Evolutionary conservation across 2,113 vertebrate genomes (phyloP), one percentile per base, ranked within the genome.

Genomic region (Psilopsiagon aurifrons): DNA sequence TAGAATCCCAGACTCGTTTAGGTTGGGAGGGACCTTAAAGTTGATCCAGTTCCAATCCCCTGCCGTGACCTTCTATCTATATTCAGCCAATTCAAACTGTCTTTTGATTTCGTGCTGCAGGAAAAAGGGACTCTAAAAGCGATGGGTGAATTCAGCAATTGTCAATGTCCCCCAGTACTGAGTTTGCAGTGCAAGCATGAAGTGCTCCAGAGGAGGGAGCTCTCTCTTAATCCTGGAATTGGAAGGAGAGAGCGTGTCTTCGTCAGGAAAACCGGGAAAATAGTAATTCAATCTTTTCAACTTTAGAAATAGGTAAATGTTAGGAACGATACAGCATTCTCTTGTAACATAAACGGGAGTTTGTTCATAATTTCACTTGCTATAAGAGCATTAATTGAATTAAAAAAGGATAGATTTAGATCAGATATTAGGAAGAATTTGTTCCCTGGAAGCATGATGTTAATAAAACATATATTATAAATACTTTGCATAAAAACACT

Each of bases 141-240:
- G 18, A 11, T 33, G 43, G 27, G 41, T 44, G 64, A 81, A 49
- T 68, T 82, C 43, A 7, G 29, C 54, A 3, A 63, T 78, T 71
- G 60, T 47, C 71, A 8, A 18, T 22, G 19, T 69, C 62, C 23
- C 27, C 11, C 20, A 22, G 47, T 25, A 7, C 27, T 11, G 8
- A 11, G n/a, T 60, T 79, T 83, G 51, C 70, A 35, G 83, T 75
- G 83, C 49, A 87, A 77, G 41, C 31, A 54, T 17, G 14, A 76
- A 44, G 59, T 1, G 23, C n/a, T 84, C 96, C 97, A 96, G 92
- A 64, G 78, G 97, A 96, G 96, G 97, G 96, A 96, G 95, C 93
- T 70, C 3, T 83, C 78, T 70, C 69, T 79, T 62, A 78, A 47
- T 28, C 6, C 71, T 77, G 63, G 67, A 18, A 7, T 29, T 33